Evolutionary conservation across 2,113 vertebrate genomes (phyloP), one percentile per base, ranked within the genome.

Genomic region (Triplophysa siluroides): DNA sequence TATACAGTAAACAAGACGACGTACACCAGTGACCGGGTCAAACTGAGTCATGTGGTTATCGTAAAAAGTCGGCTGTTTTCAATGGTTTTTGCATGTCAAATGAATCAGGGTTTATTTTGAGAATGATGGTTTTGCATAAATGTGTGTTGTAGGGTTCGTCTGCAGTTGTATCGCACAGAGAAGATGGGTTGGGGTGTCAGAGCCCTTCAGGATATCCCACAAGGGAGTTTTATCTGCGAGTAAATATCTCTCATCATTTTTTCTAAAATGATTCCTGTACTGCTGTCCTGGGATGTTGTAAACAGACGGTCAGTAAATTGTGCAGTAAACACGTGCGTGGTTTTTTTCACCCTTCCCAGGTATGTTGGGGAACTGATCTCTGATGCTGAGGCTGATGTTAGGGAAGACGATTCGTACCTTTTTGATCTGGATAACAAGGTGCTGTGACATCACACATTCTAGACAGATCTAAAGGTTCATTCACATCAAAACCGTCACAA

Each of bases 381-480:
- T 0, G 96, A 98, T 6, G 96, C 96, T 0, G 96, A 98, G 81
- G 96, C 96, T 0, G 96, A 98, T 6, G 96, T 98, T 18, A 87
- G 96, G 78, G 96, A 98, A 87, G 96, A 98, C 0, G 96, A 98
- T 71, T 98, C 96, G 0, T 97, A 98, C 60, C 91, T 98, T 50
- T 98, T 98, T 73, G 96, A 98, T 86, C 88, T 98, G 71, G 96
- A 98, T 88, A 98, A 98, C 84, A 98, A 98, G 94, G 96, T 97
- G 64, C 13, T 0, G 19, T 23, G 7, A 45, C 18, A 13, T 41
- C 43, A n/a, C 38, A 56, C 38, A 43, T 61, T 61, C 21, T 24
- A 38, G 23, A 4, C 29, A 23, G 11, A 38, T 7, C 19, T 58
- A 11, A 52, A 69, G 45, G 23, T 29, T 24, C 8, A n/a, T 45